Conservation (phyloP, 2,797 vertebrate species). For the Sebastolobus altivelis region DNA sequence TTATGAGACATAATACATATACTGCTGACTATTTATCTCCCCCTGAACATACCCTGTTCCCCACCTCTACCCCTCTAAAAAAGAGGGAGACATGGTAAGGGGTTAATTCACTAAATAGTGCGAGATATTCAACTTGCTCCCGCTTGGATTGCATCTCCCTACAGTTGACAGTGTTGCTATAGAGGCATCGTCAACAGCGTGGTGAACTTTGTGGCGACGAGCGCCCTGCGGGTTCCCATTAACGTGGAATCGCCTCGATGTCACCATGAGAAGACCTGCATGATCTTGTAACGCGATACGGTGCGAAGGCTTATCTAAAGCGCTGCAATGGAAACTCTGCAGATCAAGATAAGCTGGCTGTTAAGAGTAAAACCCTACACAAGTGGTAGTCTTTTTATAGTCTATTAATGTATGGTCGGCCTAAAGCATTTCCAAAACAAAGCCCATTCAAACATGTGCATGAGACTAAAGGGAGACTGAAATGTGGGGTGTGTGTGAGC, state of each 20-base stretch:
- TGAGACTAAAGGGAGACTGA: constrained; percentile 11
- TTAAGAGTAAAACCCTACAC: constrained; percentile 60
- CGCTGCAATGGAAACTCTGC: constrained; percentile 68
- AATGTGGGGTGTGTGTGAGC: constrained; percentile 15
- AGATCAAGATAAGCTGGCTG: constrained; percentile 72
- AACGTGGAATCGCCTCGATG: constrained; percentile 33
- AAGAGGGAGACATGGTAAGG: too few relatives aligned
- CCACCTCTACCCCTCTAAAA: too few relatives aligned
- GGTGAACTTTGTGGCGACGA: constrained; percentile 36
- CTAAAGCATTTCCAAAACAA: constrained; percentile 70
- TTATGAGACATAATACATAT: too few relatives aligned
- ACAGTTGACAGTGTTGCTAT: constrained; percentile 63
- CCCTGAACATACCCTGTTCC: too few relatives aligned
- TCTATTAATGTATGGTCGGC: constrained; percentile 62
- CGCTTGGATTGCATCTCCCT: constrained; percentile 14
- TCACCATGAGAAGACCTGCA: constrained; percentile 64
- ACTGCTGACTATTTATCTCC: too few relatives aligned
- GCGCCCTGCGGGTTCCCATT: constrained; percentile 56
- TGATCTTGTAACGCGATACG: constrained; percentile 58
- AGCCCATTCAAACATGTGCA: constrained; percentile 37
- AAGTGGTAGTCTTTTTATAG: constrained; percentile 70
- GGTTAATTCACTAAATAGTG: constrained; percentile 38
- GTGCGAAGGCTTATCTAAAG: constrained; percentile 58
- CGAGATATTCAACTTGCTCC: constrained; percentile 13
- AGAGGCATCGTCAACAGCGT: constrained; percentile 57